Evolutionary conservation across 30 jellyfish, hydroid and myxozoan species (phyloP), one percentile per base, ranked within the genome.

Genomic region (Aurelia coerulea): DNA sequence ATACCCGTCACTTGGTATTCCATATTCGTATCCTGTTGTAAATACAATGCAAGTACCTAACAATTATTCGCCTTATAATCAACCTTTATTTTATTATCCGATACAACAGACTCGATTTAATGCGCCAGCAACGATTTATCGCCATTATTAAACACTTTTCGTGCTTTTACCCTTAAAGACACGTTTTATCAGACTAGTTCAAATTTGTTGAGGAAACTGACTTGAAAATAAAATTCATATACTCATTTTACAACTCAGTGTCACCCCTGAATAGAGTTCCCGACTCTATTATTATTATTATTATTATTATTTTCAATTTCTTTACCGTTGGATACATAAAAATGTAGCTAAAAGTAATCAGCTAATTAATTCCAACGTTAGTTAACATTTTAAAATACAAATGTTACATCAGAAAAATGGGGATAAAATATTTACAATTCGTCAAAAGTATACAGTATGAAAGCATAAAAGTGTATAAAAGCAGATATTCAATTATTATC

Each of bases 1-100:
- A 60, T 60, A 60, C 33, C 69, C 69, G 10, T 60, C 69, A 32
- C 69, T 60, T 60, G 69, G 69, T 60, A 12, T 60, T 60, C 69
- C 69, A 60, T 60, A 60, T 60, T 60, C 69, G 69, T 60, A 60
- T 23, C 69, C 69, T 32, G 69, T 60, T 60, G 69, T 60, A 60
- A 60, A 60, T 60, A 60, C 69, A 3, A 32, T 60, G 3, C 69
- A 60, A 60, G 33, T 60, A 60, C 69, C 69, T 60, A 60, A 60
- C 69, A 60, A 60, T 60, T 60, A 32, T 12, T 60, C 10, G 69
- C 69, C 33, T 5, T 60, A 60, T 60, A 60, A 60, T 60, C 69
- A 17, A 60, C 69, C 69, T 60, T 60, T 60, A 60, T 60, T 60
- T 12, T 60, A 60, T 60, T 60, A 60, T 60, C 69, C 69, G 69